phyloP scores from a whole-genome alignment of 2,797 vertebrate genomes.

The Pogoniulus pusillus region DNA sequence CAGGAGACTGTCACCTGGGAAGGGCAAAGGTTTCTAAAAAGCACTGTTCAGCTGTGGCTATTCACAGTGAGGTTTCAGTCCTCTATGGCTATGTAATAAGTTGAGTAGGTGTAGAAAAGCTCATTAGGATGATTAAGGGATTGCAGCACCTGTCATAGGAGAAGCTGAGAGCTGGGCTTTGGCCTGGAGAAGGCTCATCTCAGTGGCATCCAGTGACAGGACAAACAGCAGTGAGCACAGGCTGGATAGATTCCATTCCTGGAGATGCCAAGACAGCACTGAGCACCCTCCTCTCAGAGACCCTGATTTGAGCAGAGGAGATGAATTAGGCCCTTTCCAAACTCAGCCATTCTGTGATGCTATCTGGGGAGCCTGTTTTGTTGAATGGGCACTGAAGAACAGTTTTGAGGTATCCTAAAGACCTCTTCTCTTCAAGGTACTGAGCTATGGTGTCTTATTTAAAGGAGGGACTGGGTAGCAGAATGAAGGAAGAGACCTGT shows the following conservation, averaged over 20 bases:
- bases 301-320: background rate
- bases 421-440: background rate
- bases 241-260: background rate
- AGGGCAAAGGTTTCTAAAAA: background rate
- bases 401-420: background rate
- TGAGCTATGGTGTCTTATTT: background rate
- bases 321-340: background rate
- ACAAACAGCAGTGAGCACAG: background rate
- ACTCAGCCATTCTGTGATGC: background rate
- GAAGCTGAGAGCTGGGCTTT: background rate
- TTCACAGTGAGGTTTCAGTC: background rate
- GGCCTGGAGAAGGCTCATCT: background rate
- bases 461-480: background rate
- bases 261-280: background rate
- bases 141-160: background rate
- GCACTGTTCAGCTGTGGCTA: background rate
- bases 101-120: background rate
- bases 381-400: background rate
- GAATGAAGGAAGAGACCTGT: background rate
- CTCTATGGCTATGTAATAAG: background rate
- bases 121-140: background rate
- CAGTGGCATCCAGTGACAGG: background rate
- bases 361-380: background rate
- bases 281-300: background rate
- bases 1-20: background rate